These are phyloP conservation scores for Reinhardtius hippoglossoides DNA, from an alignment of 2,113 vertebrate species.

Conservation along the genomic window DNA sequence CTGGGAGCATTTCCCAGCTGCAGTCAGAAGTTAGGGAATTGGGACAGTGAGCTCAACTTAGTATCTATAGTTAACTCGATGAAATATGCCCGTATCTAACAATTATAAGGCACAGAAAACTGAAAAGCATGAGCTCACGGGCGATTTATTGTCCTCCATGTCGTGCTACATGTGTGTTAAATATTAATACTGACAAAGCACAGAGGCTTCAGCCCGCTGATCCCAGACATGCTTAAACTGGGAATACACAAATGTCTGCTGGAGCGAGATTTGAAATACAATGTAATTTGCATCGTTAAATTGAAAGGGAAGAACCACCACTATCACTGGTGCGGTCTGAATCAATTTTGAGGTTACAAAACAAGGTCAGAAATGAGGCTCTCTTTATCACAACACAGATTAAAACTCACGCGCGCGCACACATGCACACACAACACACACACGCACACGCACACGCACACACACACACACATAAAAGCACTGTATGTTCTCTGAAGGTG, in stretches of 20 bases:
- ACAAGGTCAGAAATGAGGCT: background rate
- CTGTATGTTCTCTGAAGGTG: background rate
- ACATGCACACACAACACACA: background rate
- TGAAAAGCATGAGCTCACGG: background rate
- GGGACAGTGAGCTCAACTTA: conserved; percentile 44
- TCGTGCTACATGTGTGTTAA: background rate
- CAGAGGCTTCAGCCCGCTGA: conserved; percentile 10
- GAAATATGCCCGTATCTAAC: conserved; percentile 11
- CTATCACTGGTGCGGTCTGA: too few species aligned
- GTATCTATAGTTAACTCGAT: conserved; percentile 28
- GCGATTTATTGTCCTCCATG: background rate
- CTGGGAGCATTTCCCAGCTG: conserved; percentile 59
- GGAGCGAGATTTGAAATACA: background rate
- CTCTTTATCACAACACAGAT: background rate
- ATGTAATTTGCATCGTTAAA: conserved; percentile 2
- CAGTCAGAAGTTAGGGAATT: conserved; percentile 61
- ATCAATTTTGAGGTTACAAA: background rate
- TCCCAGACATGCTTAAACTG: conserved; percentile 10
- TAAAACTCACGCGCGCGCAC: background rate
- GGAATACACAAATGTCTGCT: conserved; percentile 4
- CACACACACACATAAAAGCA: background rate
- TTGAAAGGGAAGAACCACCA: background rate
- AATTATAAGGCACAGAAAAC: background rate
- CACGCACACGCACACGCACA: too few species aligned
- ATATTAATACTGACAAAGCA: conserved; percentile 19